A percentile compares a stretch with the other conserved stretches of the same genome.
Evolutionary conservation across 2,888 invertebrate species (phyloP).

Genomic region (Chydorus sphaericus): DNA sequence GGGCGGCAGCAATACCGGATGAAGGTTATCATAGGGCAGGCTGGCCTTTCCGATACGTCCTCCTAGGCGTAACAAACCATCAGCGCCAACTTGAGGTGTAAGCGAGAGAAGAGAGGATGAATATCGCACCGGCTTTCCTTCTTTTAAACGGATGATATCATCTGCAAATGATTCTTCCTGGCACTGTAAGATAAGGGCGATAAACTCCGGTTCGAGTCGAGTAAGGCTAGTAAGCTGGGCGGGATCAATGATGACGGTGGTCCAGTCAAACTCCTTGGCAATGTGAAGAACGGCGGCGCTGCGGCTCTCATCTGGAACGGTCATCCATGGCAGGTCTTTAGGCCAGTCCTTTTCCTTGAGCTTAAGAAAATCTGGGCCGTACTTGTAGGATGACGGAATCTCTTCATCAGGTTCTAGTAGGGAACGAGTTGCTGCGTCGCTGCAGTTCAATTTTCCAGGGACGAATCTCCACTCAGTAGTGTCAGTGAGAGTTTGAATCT

Average conservation of each 20-base stretch:
- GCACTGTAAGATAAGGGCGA: background rate
- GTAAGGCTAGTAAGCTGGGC: too few relatives aligned
- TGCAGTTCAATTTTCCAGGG: background rate
- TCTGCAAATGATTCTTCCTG: background rate
- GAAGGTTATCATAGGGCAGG: slow-evolving; percentile 5
- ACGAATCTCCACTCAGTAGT: background rate
- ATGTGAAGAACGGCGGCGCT: too few relatives aligned
- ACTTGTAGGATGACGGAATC: background rate
- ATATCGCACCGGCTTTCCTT: too few relatives aligned
- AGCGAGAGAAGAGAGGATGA: background rate
- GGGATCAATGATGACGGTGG: background rate
- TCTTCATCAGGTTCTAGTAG: background rate
- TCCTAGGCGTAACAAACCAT: slow-evolving; percentile 11
- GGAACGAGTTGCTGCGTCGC: background rate
- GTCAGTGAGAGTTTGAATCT: slow-evolving; percentile 5
- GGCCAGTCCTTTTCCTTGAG: background rate
- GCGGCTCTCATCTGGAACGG: background rate
- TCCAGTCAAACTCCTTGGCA: background rate
- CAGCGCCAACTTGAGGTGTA: slow-evolving; percentile 20
- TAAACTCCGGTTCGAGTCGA: too few relatives aligned
- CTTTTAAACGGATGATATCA: too few relatives aligned
- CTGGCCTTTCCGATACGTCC: background rate
- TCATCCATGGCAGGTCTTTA: background rate
- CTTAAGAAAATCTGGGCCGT: background rate
- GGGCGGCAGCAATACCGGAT: background rate